phyloP scores from a whole-genome alignment of 1,140 invertebrate genomes.

The Lordiphosa mommai region DNA sequence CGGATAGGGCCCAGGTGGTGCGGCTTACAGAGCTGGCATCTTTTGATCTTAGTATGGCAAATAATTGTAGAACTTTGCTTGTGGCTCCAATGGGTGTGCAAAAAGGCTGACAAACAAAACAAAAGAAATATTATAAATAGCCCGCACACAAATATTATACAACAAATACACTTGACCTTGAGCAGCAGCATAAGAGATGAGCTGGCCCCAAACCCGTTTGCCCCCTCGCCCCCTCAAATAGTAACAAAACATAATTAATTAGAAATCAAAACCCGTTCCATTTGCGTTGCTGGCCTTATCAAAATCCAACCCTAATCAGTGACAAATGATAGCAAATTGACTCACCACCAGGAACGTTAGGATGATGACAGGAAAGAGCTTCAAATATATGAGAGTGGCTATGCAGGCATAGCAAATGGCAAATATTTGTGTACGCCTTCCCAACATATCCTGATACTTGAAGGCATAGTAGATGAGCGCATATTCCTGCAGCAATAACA shows the following conservation, averaged over 20 bases:
- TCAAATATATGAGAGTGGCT: slow-evolving; percentile 80
- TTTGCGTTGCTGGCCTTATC: slow-evolving; percentile 32
- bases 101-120: slow-evolving; percentile 82
- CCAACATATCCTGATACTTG: slow-evolving; percentile 82
- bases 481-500: slow-evolving; percentile 84
- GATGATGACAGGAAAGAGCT: slow-evolving; percentile 82
- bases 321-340: slow-evolving; percentile 38
- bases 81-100: slow-evolving; percentile 86
- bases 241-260: slow-evolving; percentile 30
- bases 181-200: background rate
- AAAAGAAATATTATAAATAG: slow-evolving; percentile 44
- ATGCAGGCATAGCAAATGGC: slow-evolving; percentile 81
- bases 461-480: slow-evolving; percentile 84
- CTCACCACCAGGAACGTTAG: slow-evolving; percentile 84
- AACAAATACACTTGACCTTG: slow-evolving; percentile 58
- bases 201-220: slow-evolving; percentile 40
- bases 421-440: slow-evolving; percentile 79
- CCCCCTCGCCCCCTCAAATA: background rate
- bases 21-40: slow-evolving; percentile 85
- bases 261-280: slow-evolving; percentile 36
- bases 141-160: slow-evolving; percentile 55
- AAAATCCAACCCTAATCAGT: slow-evolving; percentile 34
- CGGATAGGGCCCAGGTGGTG: slow-evolving; percentile 86
- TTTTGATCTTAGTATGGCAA: slow-evolving; percentile 83
- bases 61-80: slow-evolving; percentile 85